phyloP scores from a whole-genome alignment of 2,888 invertebrate genomes.

The Epirrita christyi region DNA sequence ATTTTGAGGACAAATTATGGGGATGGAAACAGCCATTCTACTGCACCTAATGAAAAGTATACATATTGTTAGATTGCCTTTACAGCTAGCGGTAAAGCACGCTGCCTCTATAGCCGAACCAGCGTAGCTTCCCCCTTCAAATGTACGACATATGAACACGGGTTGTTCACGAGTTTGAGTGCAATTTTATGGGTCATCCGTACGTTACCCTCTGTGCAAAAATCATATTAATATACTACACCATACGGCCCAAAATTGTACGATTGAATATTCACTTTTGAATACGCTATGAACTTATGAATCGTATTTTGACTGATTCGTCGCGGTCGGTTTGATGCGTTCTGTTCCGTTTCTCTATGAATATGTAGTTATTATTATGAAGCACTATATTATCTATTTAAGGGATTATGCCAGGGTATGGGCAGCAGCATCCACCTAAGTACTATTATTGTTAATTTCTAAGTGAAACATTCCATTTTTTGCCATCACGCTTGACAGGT shows the following conservation, averaged over 20 bases:
- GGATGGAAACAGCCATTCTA: no score
- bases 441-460: no score
- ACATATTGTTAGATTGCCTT: no score
- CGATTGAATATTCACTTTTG: slow-evolving; percentile 14
- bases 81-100: background rate
- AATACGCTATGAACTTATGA: slow-evolving; percentile 20
- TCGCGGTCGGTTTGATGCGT: slow-evolving; percentile 19
- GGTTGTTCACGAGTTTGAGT: slow-evolving; percentile 34
- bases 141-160: slow-evolving; percentile 31
- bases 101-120: slow-evolving; percentile 39
- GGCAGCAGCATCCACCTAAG: no score
- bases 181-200: slow-evolving; percentile 40
- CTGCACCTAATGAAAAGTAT: no score
- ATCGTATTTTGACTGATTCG: slow-evolving; percentile 18
- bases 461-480: no score
- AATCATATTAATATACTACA: slow-evolving; percentile 7
- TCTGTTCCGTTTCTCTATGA: slow-evolving; percentile 3
- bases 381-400: background rate
- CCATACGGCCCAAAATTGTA: slow-evolving; percentile 19
- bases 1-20: no score
- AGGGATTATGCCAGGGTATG: no score
- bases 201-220: background rate
- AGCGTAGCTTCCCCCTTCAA: slow-evolving; percentile 28
- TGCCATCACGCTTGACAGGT: no score
- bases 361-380: background rate